Percentiles rank a stretch among this genome's conserved stretches.
Evolutionary conservation across 2,888 invertebrate species (phyloP).

Genomic region (Pristionchus arcanus): DNA sequence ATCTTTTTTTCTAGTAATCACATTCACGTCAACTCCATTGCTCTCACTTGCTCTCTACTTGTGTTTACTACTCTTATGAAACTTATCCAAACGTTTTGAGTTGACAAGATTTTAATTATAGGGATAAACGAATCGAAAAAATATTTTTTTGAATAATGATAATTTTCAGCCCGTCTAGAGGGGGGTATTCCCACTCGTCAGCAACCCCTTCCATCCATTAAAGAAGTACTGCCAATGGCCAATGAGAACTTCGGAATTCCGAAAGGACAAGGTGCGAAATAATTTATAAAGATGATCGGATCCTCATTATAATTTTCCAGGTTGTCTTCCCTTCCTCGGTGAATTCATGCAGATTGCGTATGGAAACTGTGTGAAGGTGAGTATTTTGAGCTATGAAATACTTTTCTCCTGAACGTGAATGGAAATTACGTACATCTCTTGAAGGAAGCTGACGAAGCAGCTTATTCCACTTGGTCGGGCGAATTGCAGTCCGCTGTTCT

Average conservation of each 20-base stretch:
- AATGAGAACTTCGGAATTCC: constrained; percentile 75
- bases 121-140: too few species aligned
- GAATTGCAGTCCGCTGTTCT: constrained; percentile 74
- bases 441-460: constrained; percentile 75
- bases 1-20: too few species aligned
- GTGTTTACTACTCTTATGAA: too few species aligned
- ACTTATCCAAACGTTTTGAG: too few species aligned
- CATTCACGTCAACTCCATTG: too few species aligned
- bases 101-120: too few species aligned
- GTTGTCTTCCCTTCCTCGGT: constrained; percentile 77
- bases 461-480: constrained; percentile 77
- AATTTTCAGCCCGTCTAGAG: constrained; percentile 11
- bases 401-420: background rate
- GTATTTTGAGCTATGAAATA: background rate
- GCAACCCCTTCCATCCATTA: constrained; percentile 59
- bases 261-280: constrained; percentile 75
- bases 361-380: constrained; percentile 73
- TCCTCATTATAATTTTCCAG: too few species aligned
- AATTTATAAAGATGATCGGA: too few species aligned
- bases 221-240: constrained; percentile 73
- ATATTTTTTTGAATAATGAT: background rate
- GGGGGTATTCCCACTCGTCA: constrained; percentile 17
- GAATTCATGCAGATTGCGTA: constrained; percentile 78
- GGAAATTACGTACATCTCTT: background rate
- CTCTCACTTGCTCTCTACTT: too few species aligned